Evolutionary conservation across 2,888 invertebrate genomes (phyloP), one percentile per base, ranked within the genome.

Genomic region (Melikaiella ostensackeni): DNA sequence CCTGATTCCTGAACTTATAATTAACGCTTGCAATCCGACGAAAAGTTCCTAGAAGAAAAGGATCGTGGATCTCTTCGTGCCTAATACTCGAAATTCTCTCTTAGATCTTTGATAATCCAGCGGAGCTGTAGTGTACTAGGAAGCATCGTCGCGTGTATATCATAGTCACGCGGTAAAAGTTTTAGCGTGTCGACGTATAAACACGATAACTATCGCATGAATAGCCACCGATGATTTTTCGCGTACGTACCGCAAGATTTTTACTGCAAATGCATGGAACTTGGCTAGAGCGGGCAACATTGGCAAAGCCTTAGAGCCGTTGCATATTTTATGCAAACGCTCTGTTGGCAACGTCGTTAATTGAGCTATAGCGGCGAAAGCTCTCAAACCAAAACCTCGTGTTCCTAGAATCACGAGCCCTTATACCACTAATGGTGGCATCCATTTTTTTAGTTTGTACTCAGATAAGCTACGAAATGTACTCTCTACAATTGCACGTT

Each of bases 301-400:
- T 81, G 83, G 75, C 78, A 79, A 59, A 77, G 77, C 76, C 82
- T 79, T 78, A 59, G 78, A 79, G 78, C 35, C 79, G 76, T 79
- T 81, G 84, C 80, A 85, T 83, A 85, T 85, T 85, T 85, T 83
- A 85, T 85, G 84, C 82, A 84, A 84, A 84, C 76, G 76, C 81
- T 79, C 79, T 73, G 50, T 66, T 80, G 80, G 79, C 76, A 77
- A 55, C 77, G 79, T 77, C 79, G 83, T 84, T 85, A 85, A 84
- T 85, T 84, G 84, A 83, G 80, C 83, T 76, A 74, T 74, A 76
- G 77, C 78, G 76, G 63, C 75, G 77, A 83, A 84, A 83, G 82
- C 78, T 85, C 80, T 79, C 78, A 63, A 77, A 79, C 74, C 76
- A 78, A 76, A 80, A 75, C 79, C 81, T 78, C 81, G 77, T 78